phyloP scores from a whole-genome alignment of 2,888 invertebrate species.

The Agrotis segetum region DNA sequence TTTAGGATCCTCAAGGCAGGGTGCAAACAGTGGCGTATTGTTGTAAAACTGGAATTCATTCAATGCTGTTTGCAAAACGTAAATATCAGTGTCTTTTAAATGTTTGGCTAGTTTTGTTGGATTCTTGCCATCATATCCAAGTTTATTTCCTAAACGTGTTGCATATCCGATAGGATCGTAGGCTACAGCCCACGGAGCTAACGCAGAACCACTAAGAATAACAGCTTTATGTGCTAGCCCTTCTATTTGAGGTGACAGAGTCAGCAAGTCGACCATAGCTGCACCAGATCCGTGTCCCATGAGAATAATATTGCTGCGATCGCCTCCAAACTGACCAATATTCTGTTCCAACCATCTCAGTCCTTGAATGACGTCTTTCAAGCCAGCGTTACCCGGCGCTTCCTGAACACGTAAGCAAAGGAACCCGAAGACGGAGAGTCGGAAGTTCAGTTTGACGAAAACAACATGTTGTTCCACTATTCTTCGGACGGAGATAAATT shows the following conservation, averaged over 20 bases:
- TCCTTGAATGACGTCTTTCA: slow-evolving; percentile 96
- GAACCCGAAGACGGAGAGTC: slow-evolving; percentile 94
- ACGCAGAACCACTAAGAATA: slow-evolving; percentile 82
- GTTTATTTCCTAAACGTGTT: slow-evolving; percentile 71
- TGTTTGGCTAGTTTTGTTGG: slow-evolving; percentile 73
- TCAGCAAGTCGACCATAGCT: slow-evolving; percentile 87
- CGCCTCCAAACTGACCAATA: slow-evolving; percentile 81
- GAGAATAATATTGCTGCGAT: slow-evolving; percentile 94
- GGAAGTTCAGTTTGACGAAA: slow-evolving; percentile 92
- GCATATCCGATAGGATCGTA: slow-evolving; percentile 83
- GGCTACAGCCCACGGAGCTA: slow-evolving; percentile 85
- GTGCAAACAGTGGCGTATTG: slow-evolving; percentile 83
- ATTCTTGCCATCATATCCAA: slow-evolving; percentile 75
- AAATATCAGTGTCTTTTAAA: slow-evolving; percentile 71
- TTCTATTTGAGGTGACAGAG: slow-evolving; percentile 76
- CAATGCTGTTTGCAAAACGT: slow-evolving; percentile 70
- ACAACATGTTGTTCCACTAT: slow-evolving; percentile 92
- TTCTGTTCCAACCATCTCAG: slow-evolving; percentile 94
- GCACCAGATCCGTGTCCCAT: slow-evolving; percentile 96
- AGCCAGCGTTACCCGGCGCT: slow-evolving; percentile 95
- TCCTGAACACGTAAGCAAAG: slow-evolving; percentile 91
- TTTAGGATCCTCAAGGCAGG: slow-evolving; percentile 80
- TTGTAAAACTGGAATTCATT: slow-evolving; percentile 76
- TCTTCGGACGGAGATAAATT: slow-evolving; percentile 87
- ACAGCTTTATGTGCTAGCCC: slow-evolving; percentile 83